Base-by-base conservation (phyloP, 2,888 invertebrate species). In the Microplitis deprimator region DNA sequence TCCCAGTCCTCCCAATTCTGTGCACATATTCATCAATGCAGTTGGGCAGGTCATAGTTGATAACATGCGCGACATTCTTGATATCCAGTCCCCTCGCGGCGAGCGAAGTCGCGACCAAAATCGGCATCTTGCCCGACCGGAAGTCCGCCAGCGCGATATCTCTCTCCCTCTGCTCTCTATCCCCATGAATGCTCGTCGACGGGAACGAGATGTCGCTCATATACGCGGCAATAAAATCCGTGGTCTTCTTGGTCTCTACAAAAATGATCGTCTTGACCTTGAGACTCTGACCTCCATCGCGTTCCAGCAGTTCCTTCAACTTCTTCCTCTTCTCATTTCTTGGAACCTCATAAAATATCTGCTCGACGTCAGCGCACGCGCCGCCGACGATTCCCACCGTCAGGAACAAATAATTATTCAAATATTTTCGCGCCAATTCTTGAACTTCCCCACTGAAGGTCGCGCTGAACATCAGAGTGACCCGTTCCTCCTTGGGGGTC, bases 1-100 rank as follows among this genome's bases (percentile, higher is more conserved):
- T 93, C 0, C 98, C 98, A 5, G 98, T 98, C 81, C 98, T 92
- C 0, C 98, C 98, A 82, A 98, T 97, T 77, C 98, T 92, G 90
- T 98, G 98, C 0, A 98, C 97, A 84, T 98, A 98, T 84, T 98
- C 98, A 82, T 98, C 98, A 81, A 98, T 95, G 80, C 93, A 93
- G 77, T 94, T 93, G 0, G 98, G 98, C 85, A 98, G 91, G 88
- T 98, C 98, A 85, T 93, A 98, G 89, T 98, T 98, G 16, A 98
- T 93, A 0, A 98, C 98, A 83, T 97, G 96, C 4, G 94, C 93
- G 0, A 97, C 95, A 75, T 95, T 95, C 81, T 94, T 94, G 41
- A 98, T 97, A 87, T 98, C 97, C 0, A 98, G 91, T 0, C 99
- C 99, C 75, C 99, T 91, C 0, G 98, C 96, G 0, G 98, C 98